A percentile compares a stretch with the other conserved stretches of the same genome.
Conservation (phyloP, 2,113 vertebrate genomes). For the Ptilorrhoa leucosticta region DNA sequence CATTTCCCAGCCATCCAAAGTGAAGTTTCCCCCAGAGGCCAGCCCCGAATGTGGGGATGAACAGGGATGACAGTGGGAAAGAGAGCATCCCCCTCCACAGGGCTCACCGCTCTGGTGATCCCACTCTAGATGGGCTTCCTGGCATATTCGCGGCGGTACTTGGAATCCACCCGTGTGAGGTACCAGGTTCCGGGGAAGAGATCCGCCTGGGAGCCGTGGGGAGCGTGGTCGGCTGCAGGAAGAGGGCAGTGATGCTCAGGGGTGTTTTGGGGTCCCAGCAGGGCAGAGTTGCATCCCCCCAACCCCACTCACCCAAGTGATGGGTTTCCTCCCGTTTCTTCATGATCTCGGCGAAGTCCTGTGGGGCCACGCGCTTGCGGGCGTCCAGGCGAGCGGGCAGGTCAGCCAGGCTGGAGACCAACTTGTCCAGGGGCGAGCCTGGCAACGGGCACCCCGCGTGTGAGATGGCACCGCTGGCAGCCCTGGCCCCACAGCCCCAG, state of each 20-base stretch:
- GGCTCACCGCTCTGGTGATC: not conserved
- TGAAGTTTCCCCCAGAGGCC: not conserved
- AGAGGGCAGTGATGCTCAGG: not conserved
- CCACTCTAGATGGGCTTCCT: conserved; percentile 48
- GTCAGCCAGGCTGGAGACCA: conserved; percentile 73
- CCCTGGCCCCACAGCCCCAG: rapidly evolving
- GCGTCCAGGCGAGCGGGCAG: conserved; percentile 62
- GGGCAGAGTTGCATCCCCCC: rapidly evolving
- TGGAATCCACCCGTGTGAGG: conserved; percentile 69
- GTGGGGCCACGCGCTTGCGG: conserved; percentile 59
- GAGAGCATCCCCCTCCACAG: not conserved
- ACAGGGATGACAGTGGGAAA: not conserved
- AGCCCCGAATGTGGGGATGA: rapidly evolving
- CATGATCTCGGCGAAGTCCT: conserved; percentile 73
- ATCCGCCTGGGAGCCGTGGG: conserved; percentile 59
- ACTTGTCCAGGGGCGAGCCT: conserved; percentile 71
- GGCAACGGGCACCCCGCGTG: rapidly evolving
- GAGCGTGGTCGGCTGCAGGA: conserved; percentile 65
- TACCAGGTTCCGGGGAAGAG: conserved; percentile 80
- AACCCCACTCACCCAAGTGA: conserved; percentile 62
- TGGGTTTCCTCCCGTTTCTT: conserved; percentile 69
- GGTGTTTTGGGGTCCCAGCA: rapidly evolving
- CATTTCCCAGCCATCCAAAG: not conserved
- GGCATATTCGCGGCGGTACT: conserved; percentile 67
- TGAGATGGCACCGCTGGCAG: rapidly evolving